Evolutionary conservation across 1,140 invertebrate species (phyloP).

Genomic region (Drosophila ogumai): DNA sequence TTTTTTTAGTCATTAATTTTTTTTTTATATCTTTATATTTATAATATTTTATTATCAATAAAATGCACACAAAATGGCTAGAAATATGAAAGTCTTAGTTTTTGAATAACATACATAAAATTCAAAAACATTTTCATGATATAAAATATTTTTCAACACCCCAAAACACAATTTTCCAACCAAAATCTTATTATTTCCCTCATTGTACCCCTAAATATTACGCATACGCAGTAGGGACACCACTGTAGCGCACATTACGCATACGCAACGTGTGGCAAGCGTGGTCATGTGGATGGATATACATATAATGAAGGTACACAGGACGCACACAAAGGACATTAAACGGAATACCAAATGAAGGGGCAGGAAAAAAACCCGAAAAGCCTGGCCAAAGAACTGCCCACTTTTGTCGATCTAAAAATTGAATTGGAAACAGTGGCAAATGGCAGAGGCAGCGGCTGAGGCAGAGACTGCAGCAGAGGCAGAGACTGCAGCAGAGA

Average conservation of each 20-base stretch:
- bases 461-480: slow-evolving; percentile 10
- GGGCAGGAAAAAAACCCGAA: slow-evolving; percentile 6
- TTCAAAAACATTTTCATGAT: too few species aligned
- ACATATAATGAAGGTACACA: slow-evolving; percentile 58
- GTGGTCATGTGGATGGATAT: background rate
- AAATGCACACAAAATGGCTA: background rate
- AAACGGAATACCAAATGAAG: slow-evolving; percentile 70
- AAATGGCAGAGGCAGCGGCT: slow-evolving; percentile 24
- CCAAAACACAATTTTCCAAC: background rate
- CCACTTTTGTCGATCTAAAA: slow-evolving; percentile 70
- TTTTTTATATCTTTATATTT: background rate
- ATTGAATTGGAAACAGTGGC: slow-evolving; percentile 53
- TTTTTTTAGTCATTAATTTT: background rate
- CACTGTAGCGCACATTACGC: slow-evolving; percentile 52
- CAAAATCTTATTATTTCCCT: too few species aligned
- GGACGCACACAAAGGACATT: slow-evolving; percentile 65
- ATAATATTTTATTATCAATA: background rate
- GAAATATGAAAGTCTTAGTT: too few species aligned
- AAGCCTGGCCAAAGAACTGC: slow-evolving; percentile 25
- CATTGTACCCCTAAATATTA: slow-evolving; percentile 23
- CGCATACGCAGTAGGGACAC: slow-evolving; percentile 43
- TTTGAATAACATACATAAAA: background rate
- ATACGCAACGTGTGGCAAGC: slow-evolving; percentile 61
- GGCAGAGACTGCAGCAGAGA: slow-evolving; percentile 15
- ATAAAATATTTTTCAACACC: too few species aligned